These are phyloP conservation scores for Muschampia plurimacula DNA, from an alignment of 2,888 invertebrate species.

Conservation along the genomic window DNA sequence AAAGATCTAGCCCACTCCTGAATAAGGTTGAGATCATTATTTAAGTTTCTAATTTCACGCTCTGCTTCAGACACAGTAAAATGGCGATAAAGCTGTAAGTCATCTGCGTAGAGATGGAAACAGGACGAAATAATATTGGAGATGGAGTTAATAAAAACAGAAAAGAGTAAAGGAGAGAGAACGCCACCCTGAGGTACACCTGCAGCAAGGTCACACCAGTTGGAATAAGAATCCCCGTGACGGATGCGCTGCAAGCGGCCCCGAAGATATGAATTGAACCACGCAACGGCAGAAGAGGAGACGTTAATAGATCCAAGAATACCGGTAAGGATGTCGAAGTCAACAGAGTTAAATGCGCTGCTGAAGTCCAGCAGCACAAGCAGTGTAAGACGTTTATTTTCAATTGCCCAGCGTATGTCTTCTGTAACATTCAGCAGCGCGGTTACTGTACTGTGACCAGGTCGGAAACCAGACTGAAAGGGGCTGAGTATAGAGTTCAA, in stretches of 20 bases:
- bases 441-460: neutral
- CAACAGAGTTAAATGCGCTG: neutral
- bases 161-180: neutral
- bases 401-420: neutral
- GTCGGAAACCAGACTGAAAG: conserved; percentile 1
- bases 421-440: neutral
- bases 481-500: neutral
- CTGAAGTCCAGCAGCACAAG: neutral
- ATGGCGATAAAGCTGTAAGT: neutral
- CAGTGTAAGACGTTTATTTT: neutral
- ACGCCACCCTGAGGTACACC: neutral
- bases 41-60: neutral
- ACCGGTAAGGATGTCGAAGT: neutral
- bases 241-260: neutral
- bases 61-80: neutral
- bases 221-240: neutral
- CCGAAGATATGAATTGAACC: neutral
- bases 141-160: neutral
- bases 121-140: neutral
- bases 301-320: neutral
- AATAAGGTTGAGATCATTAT: neutral
- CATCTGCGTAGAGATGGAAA: neutral
- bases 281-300: neutral
- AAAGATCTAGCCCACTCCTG: neutral
- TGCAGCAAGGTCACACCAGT: neutral